These are phyloP conservation scores for Aplidium turbinatum DNA, from an alignment of 23 tunicate genomes.

Conservation along the genomic window DNA sequence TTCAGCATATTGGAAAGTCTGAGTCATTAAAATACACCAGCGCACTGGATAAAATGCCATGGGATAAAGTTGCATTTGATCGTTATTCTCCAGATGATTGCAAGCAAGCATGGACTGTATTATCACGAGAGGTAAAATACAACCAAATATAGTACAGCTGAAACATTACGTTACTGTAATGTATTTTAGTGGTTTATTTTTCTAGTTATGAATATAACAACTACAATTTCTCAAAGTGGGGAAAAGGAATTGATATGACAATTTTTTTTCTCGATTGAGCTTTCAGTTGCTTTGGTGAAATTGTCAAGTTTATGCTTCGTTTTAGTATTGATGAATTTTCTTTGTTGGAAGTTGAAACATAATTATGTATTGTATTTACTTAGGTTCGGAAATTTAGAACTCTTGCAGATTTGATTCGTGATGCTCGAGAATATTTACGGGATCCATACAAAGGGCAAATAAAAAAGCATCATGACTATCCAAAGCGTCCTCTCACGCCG, in stretches of 20 bases:
- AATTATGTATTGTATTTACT: not conserved
- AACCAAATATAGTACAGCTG: not conserved
- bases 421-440: slow-evolving; percentile 72
- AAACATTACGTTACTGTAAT: not conserved
- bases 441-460: slow-evolving; percentile 91
- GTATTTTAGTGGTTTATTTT: not conserved
- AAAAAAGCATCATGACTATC: slow-evolving; percentile 97
- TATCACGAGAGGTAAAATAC: slow-evolving; percentile 56
- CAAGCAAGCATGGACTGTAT: slow-evolving; percentile 52
- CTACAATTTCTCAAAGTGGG: no score
- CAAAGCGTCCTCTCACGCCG: slow-evolving; percentile 93
- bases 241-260: not conserved
- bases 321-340: no score
- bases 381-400: slow-evolving; percentile 89
- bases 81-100: slow-evolving; percentile 62
- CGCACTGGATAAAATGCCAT: slow-evolving; percentile 59
- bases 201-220: no score
- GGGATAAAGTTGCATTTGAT: slow-evolving; percentile 65
- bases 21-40: slow-evolving; percentile 65
- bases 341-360: not conserved
- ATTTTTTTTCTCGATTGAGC: not conserved
- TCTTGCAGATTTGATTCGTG: slow-evolving; percentile 60
- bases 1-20: slow-evolving; percentile 54
- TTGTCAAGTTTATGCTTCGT: no score
- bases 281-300: no score